Evolutionary conservation across 2,888 invertebrate genomes (phyloP).

Genomic region (Tromatobia lineatoria): DNA sequence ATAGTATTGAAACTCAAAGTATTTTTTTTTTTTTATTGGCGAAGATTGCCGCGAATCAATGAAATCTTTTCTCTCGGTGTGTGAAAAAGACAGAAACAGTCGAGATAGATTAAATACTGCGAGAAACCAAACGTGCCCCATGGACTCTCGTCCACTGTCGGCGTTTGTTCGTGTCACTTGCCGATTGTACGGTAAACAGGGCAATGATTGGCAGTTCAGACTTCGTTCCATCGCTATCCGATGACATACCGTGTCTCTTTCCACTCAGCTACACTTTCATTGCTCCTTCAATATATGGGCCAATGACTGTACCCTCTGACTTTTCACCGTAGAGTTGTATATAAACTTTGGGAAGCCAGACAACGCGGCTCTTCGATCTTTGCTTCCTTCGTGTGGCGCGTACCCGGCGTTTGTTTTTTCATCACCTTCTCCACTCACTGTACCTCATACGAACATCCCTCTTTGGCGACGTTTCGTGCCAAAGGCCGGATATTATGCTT

Average conservation of each 20-base stretch:
- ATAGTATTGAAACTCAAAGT: too few species aligned
- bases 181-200: background rate
- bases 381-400: conserved; percentile 23
- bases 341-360: conserved; percentile 56
- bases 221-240: background rate
- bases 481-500: conserved; percentile 34
- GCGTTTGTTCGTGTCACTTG: conserved; percentile 34
- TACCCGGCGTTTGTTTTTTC: conserved; percentile 43
- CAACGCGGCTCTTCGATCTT: conserved; percentile 37
- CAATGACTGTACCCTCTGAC: conserved; percentile 15
- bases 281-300: background rate
- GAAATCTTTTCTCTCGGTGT: too few species aligned
- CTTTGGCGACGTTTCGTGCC: conserved; percentile 20
- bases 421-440: background rate
- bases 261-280: background rate
- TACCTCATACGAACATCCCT: conserved; percentile 13
- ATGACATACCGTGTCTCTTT: conserved; percentile 1
- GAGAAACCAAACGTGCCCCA: conserved; percentile 50
- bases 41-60: too few species aligned
- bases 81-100: background rate
- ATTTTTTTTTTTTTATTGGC: too few species aligned
- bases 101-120: conserved; percentile 28
- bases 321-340: conserved; percentile 22
- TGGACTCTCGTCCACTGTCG: conserved; percentile 15
- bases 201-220: conserved; percentile 38